Evolutionary conservation across 2,888 invertebrate genomes (phyloP).

Genomic region (Boloria selene): DNA sequence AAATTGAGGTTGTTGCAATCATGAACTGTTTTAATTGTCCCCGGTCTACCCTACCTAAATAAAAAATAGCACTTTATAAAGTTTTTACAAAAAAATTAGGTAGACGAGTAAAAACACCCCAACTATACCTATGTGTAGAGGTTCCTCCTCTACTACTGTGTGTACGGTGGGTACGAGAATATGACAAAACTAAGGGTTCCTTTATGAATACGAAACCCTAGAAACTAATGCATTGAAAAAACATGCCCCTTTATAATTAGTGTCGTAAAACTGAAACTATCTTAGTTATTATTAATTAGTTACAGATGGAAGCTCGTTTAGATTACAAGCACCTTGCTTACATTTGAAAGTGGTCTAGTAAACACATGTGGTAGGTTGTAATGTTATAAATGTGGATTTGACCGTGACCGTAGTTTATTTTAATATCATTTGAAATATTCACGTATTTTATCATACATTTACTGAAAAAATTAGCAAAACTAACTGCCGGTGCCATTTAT

Average conservation of each 20-base stretch:
- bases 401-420: slow-evolving; percentile 11
- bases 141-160: too few species aligned
- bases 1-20: too few species aligned
- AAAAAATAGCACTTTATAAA: too few species aligned
- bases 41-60: too few species aligned
- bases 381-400: not conserved
- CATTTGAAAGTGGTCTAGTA: slow-evolving; percentile 61
- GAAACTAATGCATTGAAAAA: slow-evolving; percentile 1
- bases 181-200: not conserved
- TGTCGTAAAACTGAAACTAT: not conserved
- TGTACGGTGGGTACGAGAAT: too few species aligned
- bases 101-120: too few species aligned
- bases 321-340: slow-evolving; percentile 48
- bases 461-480: slow-evolving; percentile 11
- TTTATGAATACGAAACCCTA: too few species aligned
- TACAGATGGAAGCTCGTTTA: slow-evolving; percentile 14
- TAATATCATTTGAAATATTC: not conserved
- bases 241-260: slow-evolving; percentile 7
- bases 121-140: too few species aligned
- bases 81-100: too few species aligned
- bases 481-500: slow-evolving; percentile 1
- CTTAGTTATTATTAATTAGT: slow-evolving; percentile 1
- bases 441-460: not conserved
- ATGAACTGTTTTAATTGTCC: too few species aligned
- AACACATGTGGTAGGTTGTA: slow-evolving; percentile 52